Percentiles rank a stretch among this genome's conserved stretches.
Conservation (phyloP, 1,140 invertebrate genomes). For the Sesamia nonagrioides region DNA sequence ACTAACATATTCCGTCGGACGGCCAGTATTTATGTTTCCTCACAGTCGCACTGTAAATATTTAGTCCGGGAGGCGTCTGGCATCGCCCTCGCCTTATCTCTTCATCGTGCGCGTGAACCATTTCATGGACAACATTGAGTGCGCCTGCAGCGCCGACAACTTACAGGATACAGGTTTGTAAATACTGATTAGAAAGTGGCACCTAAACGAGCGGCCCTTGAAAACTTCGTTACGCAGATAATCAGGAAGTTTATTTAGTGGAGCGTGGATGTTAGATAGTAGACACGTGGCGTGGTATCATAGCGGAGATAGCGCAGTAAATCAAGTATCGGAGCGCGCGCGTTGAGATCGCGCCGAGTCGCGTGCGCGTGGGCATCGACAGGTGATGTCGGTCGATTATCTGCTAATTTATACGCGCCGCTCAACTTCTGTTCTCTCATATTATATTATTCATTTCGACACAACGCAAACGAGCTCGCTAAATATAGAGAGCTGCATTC, state of each 20-base stretch:
- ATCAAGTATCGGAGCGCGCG: slow-evolving; percentile 57
- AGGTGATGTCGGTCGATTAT: slow-evolving; percentile 79
- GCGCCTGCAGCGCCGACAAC: slow-evolving; percentile 62
- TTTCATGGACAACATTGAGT: slow-evolving; percentile 67
- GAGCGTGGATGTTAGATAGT: slow-evolving; percentile 52
- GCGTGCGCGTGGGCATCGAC: slow-evolving; percentile 74
- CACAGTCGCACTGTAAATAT: slow-evolving; percentile 83
- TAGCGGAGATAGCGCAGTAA: slow-evolving; percentile 58
- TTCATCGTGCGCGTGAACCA: slow-evolving; percentile 72
- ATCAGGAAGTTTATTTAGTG: slow-evolving; percentile 71
- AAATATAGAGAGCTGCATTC: slow-evolving; percentile 79
- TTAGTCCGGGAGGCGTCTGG: slow-evolving; percentile 81
- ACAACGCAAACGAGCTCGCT: slow-evolving; percentile 77
- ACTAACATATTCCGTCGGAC: slow-evolving; percentile 80
- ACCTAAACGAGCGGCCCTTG: slow-evolving; percentile 63
- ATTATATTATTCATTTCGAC: slow-evolving; percentile 79
- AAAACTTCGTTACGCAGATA: slow-evolving; percentile 65
- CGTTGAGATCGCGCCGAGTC: slow-evolving; percentile 61
- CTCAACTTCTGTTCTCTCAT: slow-evolving; percentile 79
- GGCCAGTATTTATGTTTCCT: slow-evolving; percentile 83
- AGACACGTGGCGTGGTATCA: slow-evolving; percentile 61
- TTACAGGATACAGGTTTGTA: slow-evolving; percentile 77
- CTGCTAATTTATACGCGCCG: slow-evolving; percentile 80
- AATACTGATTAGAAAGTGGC: slow-evolving; percentile 78
- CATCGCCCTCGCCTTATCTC: slow-evolving; percentile 80